Conservation (phyloP, 2,113 vertebrate genomes). For the Hepsetus odoe region DNA sequence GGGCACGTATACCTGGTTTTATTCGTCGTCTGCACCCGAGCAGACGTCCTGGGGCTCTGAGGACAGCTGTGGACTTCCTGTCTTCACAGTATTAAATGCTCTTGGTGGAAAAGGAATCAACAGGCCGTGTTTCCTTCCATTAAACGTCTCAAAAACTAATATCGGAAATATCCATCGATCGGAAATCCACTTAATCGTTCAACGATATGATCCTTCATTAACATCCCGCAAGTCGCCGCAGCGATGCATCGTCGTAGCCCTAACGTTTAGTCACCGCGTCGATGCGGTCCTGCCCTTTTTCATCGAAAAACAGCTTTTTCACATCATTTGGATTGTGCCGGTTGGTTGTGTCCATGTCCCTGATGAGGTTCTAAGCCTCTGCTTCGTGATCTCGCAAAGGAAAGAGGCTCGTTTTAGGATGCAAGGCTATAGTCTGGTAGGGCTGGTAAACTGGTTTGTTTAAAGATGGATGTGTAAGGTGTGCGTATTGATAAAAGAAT, state of each 20-base stretch:
- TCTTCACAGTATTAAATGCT: background rate
- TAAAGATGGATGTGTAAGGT: background rate
- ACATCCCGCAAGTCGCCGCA: background rate
- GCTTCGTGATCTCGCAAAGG: conserved; percentile 3
- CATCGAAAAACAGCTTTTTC: background rate
- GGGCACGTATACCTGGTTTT: background rate
- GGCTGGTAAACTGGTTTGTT: background rate
- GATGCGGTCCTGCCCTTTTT: background rate
- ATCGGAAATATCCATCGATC: background rate
- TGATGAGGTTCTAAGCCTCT: conserved; percentile 13
- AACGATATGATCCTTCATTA: background rate
- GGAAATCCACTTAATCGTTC: background rate
- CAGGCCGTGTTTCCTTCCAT: too few species aligned
- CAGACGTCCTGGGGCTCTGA: background rate
- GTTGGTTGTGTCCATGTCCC: conserved; percentile 24
- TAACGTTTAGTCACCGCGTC: background rate
- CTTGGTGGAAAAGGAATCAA: background rate
- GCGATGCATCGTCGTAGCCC: background rate
- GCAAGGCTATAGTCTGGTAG: background rate
- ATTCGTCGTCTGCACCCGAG: background rate
- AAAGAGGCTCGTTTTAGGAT: background rate
- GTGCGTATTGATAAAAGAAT: conserved; percentile 4
- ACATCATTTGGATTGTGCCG: background rate
- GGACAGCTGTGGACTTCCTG: background rate
- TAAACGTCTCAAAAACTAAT: background rate